Conservation (phyloP, 2,797 vertebrate species). For the Choloepus didactylus region DNA sequence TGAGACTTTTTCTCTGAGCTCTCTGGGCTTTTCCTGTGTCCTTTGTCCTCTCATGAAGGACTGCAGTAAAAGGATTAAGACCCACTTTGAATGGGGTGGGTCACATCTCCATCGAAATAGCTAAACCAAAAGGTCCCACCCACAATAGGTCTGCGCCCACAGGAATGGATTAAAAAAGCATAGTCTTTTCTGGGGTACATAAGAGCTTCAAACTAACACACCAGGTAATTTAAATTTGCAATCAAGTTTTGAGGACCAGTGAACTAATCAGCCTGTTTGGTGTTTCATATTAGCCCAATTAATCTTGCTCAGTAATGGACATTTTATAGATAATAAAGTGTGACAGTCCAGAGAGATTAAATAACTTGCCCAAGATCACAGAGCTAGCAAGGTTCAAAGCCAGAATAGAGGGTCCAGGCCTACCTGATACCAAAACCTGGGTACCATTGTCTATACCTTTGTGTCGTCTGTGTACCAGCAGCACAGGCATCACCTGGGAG, state of each 20-base stretch:
- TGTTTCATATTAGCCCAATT: background rate
- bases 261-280: background rate
- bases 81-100: too few species aligned
- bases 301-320: background rate
- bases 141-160: too few species aligned
- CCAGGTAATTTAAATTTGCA: background rate
- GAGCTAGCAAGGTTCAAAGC: background rate
- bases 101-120: too few species aligned
- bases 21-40: too few species aligned
- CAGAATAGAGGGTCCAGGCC: background rate
- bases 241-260: background rate
- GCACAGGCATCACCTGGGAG: rapidly evolving
- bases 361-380: background rate
- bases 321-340: background rate
- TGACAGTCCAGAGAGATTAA: constrained; percentile 1
- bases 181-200: too few species aligned
- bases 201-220: too few species aligned
- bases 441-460: background rate
- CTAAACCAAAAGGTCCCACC: too few species aligned
- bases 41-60: too few species aligned
- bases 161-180: too few species aligned
- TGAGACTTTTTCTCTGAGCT: too few species aligned
- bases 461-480: background rate
- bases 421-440: too few species aligned
- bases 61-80: too few species aligned